A percentile compares a stretch with the other conserved stretches of the same genome.
Conservation (phyloP, 2,888 invertebrate species). For the Lysandra coridon region DNA sequence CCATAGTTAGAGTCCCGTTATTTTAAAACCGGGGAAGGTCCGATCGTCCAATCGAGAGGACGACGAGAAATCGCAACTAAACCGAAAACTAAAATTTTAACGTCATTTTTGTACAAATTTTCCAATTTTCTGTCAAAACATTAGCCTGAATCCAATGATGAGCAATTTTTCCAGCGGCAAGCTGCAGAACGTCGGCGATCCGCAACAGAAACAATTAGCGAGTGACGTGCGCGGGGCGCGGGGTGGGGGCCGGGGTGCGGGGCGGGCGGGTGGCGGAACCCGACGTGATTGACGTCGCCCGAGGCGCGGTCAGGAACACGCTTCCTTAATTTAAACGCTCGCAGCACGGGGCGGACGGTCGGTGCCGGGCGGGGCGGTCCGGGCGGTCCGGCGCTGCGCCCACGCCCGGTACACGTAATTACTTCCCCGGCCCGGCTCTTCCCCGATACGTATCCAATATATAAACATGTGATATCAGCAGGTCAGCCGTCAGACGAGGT, state of each 20-base stretch:
- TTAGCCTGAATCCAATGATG: neutral
- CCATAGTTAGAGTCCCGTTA: too few relatives aligned
- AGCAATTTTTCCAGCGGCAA: slow-evolving; percentile 15
- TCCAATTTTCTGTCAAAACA: too few relatives aligned
- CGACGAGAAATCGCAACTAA: too few relatives aligned
- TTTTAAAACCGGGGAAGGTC: too few relatives aligned
- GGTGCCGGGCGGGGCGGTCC: neutral
- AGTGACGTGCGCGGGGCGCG: slow-evolving; percentile 7
- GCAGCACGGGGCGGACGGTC: slow-evolving; percentile 6
- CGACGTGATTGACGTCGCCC: slow-evolving; percentile 39
- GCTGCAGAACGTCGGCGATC: slow-evolving; percentile 30
- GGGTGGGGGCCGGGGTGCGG: neutral
- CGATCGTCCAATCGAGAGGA: too few relatives aligned
- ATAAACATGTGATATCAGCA: too few relatives aligned
- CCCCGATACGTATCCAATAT: too few relatives aligned
- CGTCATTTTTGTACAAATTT: too few relatives aligned
- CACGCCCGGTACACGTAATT: neutral
- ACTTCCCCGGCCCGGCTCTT: neutral
- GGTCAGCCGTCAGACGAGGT: too few relatives aligned
- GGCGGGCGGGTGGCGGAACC: slow-evolving; percentile 30
- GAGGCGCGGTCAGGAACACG: slow-evolving; percentile 41
- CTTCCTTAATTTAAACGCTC: slow-evolving; percentile 34
- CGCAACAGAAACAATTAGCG: slow-evolving; percentile 40
- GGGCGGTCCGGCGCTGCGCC: neutral
- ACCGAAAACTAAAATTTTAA: too few relatives aligned